Base-by-base conservation (phyloP, 2,888 invertebrate genomes). In the Drosophila mayaguana region DNA sequence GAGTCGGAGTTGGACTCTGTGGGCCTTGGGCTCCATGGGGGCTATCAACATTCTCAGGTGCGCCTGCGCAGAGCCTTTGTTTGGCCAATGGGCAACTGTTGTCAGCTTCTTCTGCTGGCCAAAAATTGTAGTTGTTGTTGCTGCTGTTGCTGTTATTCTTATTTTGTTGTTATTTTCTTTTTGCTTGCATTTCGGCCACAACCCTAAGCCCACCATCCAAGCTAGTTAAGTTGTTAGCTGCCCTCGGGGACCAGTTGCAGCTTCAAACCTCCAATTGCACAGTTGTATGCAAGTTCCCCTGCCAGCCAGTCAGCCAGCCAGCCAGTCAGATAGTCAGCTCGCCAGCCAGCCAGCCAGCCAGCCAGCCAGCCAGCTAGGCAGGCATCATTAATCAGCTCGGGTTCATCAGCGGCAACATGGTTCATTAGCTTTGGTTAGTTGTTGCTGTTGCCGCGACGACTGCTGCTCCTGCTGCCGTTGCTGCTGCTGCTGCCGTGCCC, bases 41-140 rank as follows among this genome's bases (percentile, higher is more conserved):
- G 88, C 92, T 90, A 92, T 92, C 91, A 91, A 91, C 92, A 92
- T 92, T 92, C 92, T 92, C 92, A 92, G 92, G 92, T 92, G 91
- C 91, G 89, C 88, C 90, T 63, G 77, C 69, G 78, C 68, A 60
- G 28, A 59, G 72, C 84, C 74, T 86, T 83, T 86, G 88, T 88
- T 88, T 80, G 62, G 81, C 85, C 83, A 81, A 63, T 81, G 85
- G 84, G 65, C 71, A 77, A 72, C 60, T 54, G 62, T 72, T 73
- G 72, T 65, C 72, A 79, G 75, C 78, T 64, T 69, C 75, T 42
- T 72, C 67, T 76, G 76, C 77, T 88, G 80, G 72, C 75, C 82
- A 85, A 83, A 80, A 88, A 82, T 28, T 56, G 25, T 18, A 9
- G 54, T 40, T 40, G 40, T 6, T 32, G 34, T 5, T 32, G 9